A percentile compares a stretch with the other conserved stretches of the same genome.
phyloP scores from a whole-genome alignment of 2,888 invertebrate species.

The Andrena marginata region DNA sequence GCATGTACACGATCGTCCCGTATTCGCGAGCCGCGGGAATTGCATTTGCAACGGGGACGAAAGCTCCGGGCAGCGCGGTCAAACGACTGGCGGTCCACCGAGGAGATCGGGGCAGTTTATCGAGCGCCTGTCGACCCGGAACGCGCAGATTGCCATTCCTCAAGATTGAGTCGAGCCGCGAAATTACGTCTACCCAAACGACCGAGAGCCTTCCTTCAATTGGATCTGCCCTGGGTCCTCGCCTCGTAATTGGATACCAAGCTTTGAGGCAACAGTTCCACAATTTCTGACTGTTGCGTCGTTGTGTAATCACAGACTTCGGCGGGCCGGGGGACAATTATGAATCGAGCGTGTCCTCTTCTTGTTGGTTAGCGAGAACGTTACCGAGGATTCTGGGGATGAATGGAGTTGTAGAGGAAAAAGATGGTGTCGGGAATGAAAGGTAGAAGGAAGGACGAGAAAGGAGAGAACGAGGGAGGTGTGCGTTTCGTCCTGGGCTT shows the following conservation, averaged over 20 bases:
- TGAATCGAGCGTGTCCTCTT: background rate
- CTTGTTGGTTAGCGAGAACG: background rate
- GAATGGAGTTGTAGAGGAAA: background rate
- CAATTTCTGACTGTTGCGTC: background rate
- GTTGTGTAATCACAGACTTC: background rate
- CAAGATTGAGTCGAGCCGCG: slow-evolving; percentile 63
- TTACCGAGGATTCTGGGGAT: background rate
- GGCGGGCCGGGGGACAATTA: background rate
- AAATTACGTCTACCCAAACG: slow-evolving; percentile 58
- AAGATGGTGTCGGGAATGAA: too few relatives aligned
- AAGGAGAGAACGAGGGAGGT: too few relatives aligned
- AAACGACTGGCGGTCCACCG: slow-evolving; percentile 29
- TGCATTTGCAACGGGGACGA: slow-evolving; percentile 1
- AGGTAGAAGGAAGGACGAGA: too few relatives aligned
- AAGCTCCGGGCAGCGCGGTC: background rate
- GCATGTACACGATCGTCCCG: slow-evolving; percentile 29
- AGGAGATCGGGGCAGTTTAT: slow-evolving; percentile 49
- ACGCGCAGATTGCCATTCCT: slow-evolving; percentile 66
- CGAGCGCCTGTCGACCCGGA: slow-evolving; percentile 41
- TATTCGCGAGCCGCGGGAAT: slow-evolving; percentile 23
- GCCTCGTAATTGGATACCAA: slow-evolving; percentile 59
- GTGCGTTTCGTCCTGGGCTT: too few relatives aligned
- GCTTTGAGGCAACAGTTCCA: slow-evolving; percentile 42
- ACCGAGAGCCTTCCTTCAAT: slow-evolving; percentile 42
- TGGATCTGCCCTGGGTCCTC: slow-evolving; percentile 63